Base-by-base conservation (phyloP, 2,888 invertebrate genomes). In the Dryadula phaetusa region DNA sequence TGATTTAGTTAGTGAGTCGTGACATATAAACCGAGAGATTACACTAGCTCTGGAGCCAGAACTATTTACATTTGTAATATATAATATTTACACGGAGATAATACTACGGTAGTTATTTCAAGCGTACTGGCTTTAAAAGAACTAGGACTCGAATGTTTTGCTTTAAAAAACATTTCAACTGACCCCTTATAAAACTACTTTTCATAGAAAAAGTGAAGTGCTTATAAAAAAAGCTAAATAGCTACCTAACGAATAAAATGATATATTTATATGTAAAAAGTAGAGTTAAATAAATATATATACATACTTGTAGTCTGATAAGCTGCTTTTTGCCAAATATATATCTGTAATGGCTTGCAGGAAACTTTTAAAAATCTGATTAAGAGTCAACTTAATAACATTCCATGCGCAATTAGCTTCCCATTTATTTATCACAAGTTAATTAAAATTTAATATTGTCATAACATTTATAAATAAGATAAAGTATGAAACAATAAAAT, bases 71-170 rank as follows among this genome's bases (percentile, higher is more conserved):
- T 40, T 40, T 37, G 25, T 40, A 8, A 40, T 16, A 40, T 16
- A 25, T 56, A 56, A 62, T 75, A 70, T 75, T 73, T 71, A 70
- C 67, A 71, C 66, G 67, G 63, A 72, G 73, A 77, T 76, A 75
- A 75, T 40, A 40, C 56, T n/a, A 37, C 20, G 20, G 22, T 37
- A 22, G 16, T 25, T 56, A 56, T 56, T 40, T 20, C 22, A 54
- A 54, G 37, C 67, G 74, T 73, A 72, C 67, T 73, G 71, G 22
- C 71, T 71, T 67, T 42, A 64, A 56, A 40, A 52, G 52, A 52
- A 16, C 52, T 52, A 52, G 52, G 52, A 16, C 52, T 52, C 28
- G 52, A 32, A 52, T 28, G 52, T 32, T 52, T 52, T 49, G 4
- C 52, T 52, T 52, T 32, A 52, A 28, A 52, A 49, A 49, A 52